Conservation (phyloP, 2,113 vertebrate species). For the Tretioscincus oriximinensis region DNA sequence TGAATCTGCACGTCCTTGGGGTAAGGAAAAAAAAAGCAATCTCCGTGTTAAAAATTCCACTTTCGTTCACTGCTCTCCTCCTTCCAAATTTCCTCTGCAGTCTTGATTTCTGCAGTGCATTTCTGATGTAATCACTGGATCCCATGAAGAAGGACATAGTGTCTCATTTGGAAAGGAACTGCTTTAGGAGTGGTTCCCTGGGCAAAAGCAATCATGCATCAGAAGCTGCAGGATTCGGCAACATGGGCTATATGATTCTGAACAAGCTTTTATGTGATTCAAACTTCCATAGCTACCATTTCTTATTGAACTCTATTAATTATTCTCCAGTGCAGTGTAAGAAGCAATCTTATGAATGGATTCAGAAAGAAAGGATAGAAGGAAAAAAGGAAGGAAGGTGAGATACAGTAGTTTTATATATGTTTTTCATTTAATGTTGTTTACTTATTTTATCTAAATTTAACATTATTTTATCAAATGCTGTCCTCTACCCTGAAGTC, state of each 20-base stretch:
- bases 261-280: constrained; percentile 15
- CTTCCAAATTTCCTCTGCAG: constrained; percentile 62
- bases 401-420: too few species aligned
- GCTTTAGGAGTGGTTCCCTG: constrained; percentile 38
- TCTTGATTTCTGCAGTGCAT: constrained; percentile 72
- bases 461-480: too few species aligned
- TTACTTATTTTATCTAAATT: too few species aligned
- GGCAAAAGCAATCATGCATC: constrained; percentile 36
- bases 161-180: constrained; percentile 55
- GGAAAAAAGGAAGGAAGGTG: too few species aligned
- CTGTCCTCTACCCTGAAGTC: too few species aligned
- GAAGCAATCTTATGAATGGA: neutral
- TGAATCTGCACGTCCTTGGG: constrained; percentile 36
- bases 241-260: neutral
- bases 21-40: constrained; percentile 41
- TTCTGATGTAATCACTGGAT: constrained; percentile 70
- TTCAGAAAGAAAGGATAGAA: neutral
- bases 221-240: neutral
- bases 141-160: constrained; percentile 56
- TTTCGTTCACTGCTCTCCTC: constrained; percentile 35
- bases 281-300: constrained; percentile 19
- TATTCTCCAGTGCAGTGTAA: constrained; percentile 9
- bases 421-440: too few species aligned
- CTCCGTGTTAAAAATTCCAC: constrained; percentile 55
- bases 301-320: neutral